Base-by-base conservation (phyloP, 2,113 vertebrate genomes). In the Carollia perspicillata region DNA sequence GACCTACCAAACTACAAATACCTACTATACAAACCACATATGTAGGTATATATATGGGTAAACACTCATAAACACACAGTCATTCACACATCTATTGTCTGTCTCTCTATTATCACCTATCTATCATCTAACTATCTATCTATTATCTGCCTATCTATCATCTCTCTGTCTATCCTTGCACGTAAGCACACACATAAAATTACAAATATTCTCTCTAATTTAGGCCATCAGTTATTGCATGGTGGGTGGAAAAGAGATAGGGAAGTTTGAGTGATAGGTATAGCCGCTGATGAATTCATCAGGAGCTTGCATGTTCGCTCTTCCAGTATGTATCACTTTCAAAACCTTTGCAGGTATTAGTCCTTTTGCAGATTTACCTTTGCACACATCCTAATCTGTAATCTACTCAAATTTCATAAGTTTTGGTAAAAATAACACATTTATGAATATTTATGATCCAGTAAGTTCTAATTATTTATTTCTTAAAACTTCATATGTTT, bases 11-110 rank as follows among this genome's bases (percentile, higher is more conserved):
- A 78, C 23, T 74, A 58, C 44, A 74, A 44, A 42, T 8, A 4
- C 1, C 9, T 30, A 2, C 26, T 75, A 2, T 11, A 74, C 1
- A 35, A 80, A 81, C 9, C 3, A 66, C 4, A 10, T 17, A 1
- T 81, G 4, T 35, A 4, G n/a, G 6, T 47, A 1, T 13, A 1
- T 13, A 26, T 5, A 12, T 18, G 20, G 5, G 5, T 7, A 51
- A 26, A 65, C 13, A 37, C 23, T 77, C 8, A 37, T 12, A 69
- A 14, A 60, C 65, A 72, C 16, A 72, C 16, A 55, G 53, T 22
- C 22, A 55, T 22, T 55, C 53, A 58, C 53, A 55, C 23, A 35
- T 63, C 28, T 63, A 63, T 63, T 60, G 26, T 13, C 17, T 53
- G 51, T 53, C 51, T 53, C 5, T 53, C 17, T 53, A 20, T 53